Percentiles rank a stretch among this genome's conserved stretches.
Evolutionary conservation across 53 echinoderm and acorn worm genomes (phyloP).

Genomic region (Echinarachnius parma): DNA sequence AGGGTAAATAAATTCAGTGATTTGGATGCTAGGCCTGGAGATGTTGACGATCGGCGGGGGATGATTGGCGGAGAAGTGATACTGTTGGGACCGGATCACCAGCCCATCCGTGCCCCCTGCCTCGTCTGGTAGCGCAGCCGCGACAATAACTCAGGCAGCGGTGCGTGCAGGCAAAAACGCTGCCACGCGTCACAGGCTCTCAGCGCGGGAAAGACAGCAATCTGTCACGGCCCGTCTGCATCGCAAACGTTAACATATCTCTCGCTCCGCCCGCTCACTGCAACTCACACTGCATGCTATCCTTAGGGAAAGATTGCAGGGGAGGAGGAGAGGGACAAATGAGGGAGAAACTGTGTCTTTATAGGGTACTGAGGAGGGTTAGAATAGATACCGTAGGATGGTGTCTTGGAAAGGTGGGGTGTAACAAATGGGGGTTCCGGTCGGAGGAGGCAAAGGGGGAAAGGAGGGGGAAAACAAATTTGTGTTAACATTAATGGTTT

Average conservation of each 20-base stretch:
- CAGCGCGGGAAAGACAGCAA: conserved; percentile 3
- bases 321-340: no score
- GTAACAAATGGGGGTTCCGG: no score
- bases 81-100: conserved; percentile 13
- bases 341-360: no score
- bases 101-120: conserved; percentile 1
- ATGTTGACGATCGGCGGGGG: conserved; percentile 3
- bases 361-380: no score
- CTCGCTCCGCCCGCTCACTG: not conserved
- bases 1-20: no score
- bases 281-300: not conserved
- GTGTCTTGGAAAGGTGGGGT: no score
- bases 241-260: not conserved
- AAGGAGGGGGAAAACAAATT: no score
- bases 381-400: no score
- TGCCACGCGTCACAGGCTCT: conserved; percentile 23
- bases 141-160: conserved; percentile 46
- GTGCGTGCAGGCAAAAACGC: conserved; percentile 43
- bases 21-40: not conserved
- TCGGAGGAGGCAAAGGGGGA: no score
- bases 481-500: no score
- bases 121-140: conserved; percentile 25
- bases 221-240: conserved; percentile 36
- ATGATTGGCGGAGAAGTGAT: conserved; percentile 18
- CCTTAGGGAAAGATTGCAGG: not conserved